These are phyloP conservation scores for Lycia hirtaria DNA, from an alignment of 2,888 invertebrate species.

Conservation along the genomic window DNA sequence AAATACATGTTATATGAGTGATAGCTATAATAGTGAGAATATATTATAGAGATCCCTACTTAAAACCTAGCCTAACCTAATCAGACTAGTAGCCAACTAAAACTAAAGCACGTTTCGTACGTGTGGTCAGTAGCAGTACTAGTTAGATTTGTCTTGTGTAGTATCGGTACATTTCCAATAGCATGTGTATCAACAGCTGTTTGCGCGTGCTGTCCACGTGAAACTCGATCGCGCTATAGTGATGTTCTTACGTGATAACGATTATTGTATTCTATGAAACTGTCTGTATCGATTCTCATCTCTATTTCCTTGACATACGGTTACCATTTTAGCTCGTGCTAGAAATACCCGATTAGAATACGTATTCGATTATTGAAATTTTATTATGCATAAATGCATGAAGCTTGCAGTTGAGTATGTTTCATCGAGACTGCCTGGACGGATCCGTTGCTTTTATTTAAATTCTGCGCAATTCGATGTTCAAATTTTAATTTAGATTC, in stretches of 20 bases:
- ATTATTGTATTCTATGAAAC: slow-evolving; percentile 5
- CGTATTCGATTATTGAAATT: slow-evolving; percentile 31
- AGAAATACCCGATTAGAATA: slow-evolving; percentile 30
- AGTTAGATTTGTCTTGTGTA: slow-evolving; percentile 32
- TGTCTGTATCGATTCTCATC: slow-evolving; percentile 21
- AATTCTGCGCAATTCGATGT: slow-evolving; percentile 9
- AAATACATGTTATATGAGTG: too few relatives aligned
- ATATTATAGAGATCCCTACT: too few relatives aligned
- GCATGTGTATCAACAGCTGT: slow-evolving; percentile 61
- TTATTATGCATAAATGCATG: slow-evolving; percentile 29
- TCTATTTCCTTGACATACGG: slow-evolving; percentile 7
- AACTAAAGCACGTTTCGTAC: not conserved
- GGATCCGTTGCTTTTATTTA: slow-evolving; percentile 18
- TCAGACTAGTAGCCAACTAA: too few relatives aligned
- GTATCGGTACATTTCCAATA: slow-evolving; percentile 50
- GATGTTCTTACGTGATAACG: slow-evolving; percentile 43
- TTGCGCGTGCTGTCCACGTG: slow-evolving; percentile 65
- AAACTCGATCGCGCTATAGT: slow-evolving; percentile 55
- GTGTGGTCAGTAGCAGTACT: slow-evolving; percentile 3
- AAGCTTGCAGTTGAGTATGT: slow-evolving; percentile 19
- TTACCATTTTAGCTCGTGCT: not conserved
- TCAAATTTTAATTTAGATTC: slow-evolving; percentile 16
- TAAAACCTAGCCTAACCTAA: too few relatives aligned
- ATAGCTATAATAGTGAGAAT: too few relatives aligned
- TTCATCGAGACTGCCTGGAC: slow-evolving; percentile 20